phyloP scores from a whole-genome alignment of 1,140 invertebrate species.

The Microplitis demolitor region DNA sequence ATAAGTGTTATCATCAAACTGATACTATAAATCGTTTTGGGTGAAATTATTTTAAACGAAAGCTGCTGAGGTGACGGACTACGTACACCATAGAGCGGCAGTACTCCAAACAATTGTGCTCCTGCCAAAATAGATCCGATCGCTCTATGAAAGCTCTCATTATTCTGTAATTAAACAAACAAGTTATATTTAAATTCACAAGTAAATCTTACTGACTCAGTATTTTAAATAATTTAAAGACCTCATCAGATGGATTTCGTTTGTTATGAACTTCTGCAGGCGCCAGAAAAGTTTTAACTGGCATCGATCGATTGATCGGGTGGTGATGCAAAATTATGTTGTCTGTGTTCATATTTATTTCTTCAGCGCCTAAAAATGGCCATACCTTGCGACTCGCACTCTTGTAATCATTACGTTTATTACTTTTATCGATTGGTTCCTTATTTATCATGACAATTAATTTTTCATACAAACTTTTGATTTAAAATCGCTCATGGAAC shows the following conservation, averaged over 20 bases:
- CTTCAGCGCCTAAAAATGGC: background rate
- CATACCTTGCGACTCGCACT: background rate
- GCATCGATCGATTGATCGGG: background rate
- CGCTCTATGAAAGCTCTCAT: slow-evolving; percentile 50
- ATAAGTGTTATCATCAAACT: slow-evolving; percentile 32
- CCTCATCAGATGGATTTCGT: background rate
- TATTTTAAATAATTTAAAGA: slow-evolving; percentile 6
- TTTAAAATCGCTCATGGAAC: too few species aligned
- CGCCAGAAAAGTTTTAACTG: background rate
- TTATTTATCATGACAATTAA: too few species aligned
- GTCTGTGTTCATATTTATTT: background rate
- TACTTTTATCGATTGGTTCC: too few species aligned
- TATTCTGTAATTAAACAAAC: slow-evolving; percentile 36
- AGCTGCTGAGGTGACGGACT: slow-evolving; percentile 37
- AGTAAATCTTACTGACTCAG: background rate
- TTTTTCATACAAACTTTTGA: too few species aligned
- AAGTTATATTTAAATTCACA: too few species aligned
- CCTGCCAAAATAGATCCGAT: slow-evolving; percentile 42
- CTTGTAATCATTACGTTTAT: background rate
- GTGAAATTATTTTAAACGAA: slow-evolving; percentile 36
- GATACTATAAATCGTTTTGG: slow-evolving; percentile 39
- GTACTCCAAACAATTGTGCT: slow-evolving; percentile 53
- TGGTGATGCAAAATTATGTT: background rate
- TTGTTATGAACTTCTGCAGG: background rate
- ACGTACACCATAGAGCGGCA: slow-evolving; percentile 46